Conservation (phyloP, 30 jellyfish, hydroid and myxozoan species). For the Catostylus mosaicus region DNA sequence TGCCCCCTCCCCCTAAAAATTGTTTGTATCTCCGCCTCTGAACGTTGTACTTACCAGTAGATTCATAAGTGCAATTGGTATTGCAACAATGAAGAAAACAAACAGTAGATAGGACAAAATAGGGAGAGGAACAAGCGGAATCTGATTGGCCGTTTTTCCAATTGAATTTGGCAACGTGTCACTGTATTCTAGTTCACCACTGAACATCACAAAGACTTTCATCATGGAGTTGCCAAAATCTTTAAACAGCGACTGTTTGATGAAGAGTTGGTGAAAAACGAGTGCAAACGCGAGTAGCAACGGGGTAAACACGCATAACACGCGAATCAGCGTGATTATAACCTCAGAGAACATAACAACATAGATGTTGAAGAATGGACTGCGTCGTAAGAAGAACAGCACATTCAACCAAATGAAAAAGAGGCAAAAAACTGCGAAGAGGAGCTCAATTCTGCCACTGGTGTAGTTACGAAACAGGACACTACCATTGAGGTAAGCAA, state of each 20-base stretch:
- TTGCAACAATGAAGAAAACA: conserved; percentile 40
- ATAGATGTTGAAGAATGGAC: conserved; percentile 73
- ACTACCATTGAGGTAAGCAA: conserved; percentile 56
- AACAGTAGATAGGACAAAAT: conserved; percentile 55
- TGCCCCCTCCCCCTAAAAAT: too few relatives aligned
- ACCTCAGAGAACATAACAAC: conserved; percentile 86
- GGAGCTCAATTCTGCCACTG: conserved; percentile 17
- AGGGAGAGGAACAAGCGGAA: conserved; percentile 36
- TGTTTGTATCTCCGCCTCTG: too few relatives aligned
- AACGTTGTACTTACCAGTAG: conserved; percentile 82
- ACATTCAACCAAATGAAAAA: conserved; percentile 68
- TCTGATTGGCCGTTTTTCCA: not conserved
- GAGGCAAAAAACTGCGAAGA: conserved; percentile 58
- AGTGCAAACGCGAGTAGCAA: conserved; percentile 77
- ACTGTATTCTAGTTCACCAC: conserved; percentile 78
- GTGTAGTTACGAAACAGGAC: not conserved
- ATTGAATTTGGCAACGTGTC: conserved; percentile 42
- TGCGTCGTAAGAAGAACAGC: conserved; percentile 70
- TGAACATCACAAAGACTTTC: conserved; percentile 73
- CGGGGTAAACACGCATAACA: conserved; percentile 61
- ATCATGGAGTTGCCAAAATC: conserved; percentile 43
- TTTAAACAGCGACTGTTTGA: conserved; percentile 36
- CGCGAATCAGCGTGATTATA: conserved; percentile 57
- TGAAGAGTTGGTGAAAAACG: conserved; percentile 62
- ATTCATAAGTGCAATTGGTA: conserved; percentile 78